Conservation (phyloP, 2,113 vertebrate species). For the Anthoscopus minutus region DNA sequence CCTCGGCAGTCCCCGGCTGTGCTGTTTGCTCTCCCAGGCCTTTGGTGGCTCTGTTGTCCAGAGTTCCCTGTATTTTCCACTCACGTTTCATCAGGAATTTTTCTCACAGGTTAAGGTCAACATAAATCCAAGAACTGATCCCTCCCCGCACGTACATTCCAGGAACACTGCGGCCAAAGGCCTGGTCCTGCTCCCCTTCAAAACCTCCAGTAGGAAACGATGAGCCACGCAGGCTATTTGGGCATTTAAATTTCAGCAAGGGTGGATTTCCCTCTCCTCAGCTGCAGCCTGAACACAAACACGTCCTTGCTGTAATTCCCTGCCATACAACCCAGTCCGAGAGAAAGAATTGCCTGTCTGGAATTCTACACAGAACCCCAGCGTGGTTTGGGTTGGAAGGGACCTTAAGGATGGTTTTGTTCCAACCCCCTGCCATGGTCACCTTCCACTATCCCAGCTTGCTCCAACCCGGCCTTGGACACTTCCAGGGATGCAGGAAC, state of each 20-base stretch:
- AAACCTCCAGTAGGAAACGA: fast-evolving
- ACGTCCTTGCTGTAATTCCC: not conserved
- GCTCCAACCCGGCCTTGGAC: not conserved
- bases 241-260: fast-evolving
- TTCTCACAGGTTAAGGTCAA: not conserved
- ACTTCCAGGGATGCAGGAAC: not conserved
- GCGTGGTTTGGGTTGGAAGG: not conserved
- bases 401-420: not conserved
- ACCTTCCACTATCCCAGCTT: not conserved
- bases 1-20: fast-evolving
- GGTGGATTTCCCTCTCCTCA: not conserved
- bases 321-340: fast-evolving
- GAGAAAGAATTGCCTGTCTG: not conserved
- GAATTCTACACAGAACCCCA: not conserved
- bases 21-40: not conserved
- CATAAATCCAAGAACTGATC: not conserved
- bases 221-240: not conserved
- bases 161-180: not conserved
- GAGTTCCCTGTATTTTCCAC: not conserved
- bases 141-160: fast-evolving
- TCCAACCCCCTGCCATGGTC: not conserved
- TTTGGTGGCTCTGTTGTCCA: fast-evolving
- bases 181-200: not conserved
- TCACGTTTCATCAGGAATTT: fast-evolving
- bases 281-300: not conserved